Evolutionary conservation across 2,113 vertebrate species (phyloP).

Genomic region (Montifringilla adamsi): DNA sequence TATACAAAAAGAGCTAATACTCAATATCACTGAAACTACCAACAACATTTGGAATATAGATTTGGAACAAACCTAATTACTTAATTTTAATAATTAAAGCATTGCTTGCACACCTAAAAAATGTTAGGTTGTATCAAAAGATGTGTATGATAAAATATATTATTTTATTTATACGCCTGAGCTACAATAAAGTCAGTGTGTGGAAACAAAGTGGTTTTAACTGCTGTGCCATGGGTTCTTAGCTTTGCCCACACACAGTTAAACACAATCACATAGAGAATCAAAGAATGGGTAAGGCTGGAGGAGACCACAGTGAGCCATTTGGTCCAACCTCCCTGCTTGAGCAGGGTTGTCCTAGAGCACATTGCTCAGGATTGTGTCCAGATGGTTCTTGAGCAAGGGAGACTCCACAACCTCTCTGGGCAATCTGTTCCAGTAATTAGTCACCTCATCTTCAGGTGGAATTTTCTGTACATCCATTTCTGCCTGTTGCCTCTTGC

Average conservation of each 20-base stretch:
- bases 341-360: background rate
- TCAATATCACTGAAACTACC: background rate
- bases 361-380: background rate
- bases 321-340: background rate
- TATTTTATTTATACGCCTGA: background rate
- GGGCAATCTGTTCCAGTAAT: background rate
- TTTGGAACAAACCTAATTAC: background rate
- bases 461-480: background rate
- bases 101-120: background rate
- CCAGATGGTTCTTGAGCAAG: background rate
- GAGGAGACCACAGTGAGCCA: background rate
- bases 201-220: background rate
- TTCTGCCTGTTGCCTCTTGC: background rate
- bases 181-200: background rate
- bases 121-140: background rate
- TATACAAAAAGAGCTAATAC: background rate
- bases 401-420: background rate
- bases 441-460: no score
- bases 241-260: background rate
- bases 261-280: background rate
- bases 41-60: background rate
- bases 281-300: background rate
- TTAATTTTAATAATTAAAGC: background rate
- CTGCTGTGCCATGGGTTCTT: background rate
- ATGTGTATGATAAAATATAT: accelerated